These are phyloP conservation scores for Parauchenoglanis ngamensis DNA, from an alignment of 2,797 vertebrate genomes.

Conservation along the genomic window DNA sequence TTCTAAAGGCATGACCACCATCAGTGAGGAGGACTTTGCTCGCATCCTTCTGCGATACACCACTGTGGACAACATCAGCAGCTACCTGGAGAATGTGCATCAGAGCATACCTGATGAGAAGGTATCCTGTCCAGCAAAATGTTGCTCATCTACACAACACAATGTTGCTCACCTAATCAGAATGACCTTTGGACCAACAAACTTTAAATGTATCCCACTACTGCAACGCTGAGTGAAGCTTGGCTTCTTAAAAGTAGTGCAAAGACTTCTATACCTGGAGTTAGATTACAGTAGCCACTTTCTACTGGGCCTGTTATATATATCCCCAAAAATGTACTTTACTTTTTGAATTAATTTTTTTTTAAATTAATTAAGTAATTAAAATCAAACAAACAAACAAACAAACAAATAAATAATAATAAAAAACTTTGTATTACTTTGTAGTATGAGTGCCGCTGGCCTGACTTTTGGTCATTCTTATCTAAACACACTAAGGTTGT, in stretches of 20 bases:
- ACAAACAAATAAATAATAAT: not conserved
- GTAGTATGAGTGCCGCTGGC: not conserved
- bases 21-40: slow-evolving; percentile 98
- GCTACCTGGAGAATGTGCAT: slow-evolving; percentile 93
- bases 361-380: not conserved
- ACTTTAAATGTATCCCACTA: not conserved
- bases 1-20: slow-evolving; percentile 98
- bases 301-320: not conserved
- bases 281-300: not conserved
- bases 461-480: no score
- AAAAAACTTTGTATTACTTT: not conserved
- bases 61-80: slow-evolving; percentile 95
- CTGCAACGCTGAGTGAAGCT: not conserved
- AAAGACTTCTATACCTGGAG: not conserved
- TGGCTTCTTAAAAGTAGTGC: not conserved
- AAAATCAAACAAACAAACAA: no score
- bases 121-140: slow-evolving; percentile 59
- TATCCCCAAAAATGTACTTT: not conserved
- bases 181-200: slow-evolving; percentile 21
- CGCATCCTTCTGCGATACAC: slow-evolving; percentile 95
- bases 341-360: not conserved
- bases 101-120: slow-evolving; percentile 95
- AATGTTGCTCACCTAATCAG: not conserved
- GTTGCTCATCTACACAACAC: not conserved
- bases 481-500: not conserved